Base-by-base conservation (phyloP, 2,888 invertebrate genomes). In the Dasypogon diadema region DNA sequence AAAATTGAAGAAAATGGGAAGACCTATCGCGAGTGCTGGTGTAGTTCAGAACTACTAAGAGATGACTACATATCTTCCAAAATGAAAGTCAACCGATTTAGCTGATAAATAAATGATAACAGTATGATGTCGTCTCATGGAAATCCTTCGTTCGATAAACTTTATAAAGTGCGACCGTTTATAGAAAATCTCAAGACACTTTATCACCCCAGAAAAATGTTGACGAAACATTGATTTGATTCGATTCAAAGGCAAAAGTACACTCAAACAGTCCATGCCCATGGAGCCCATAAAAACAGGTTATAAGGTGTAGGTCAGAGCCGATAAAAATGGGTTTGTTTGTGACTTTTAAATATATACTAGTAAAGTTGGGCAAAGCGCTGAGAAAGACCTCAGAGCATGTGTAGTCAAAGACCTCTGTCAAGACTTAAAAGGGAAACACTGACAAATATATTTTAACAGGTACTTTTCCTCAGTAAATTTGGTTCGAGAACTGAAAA, bases 391-490 rank as follows among this genome's bases (percentile, higher is more conserved):
- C 42, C 42, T 42, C 42, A n/a, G 12, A 42, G 42, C 42, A 8
- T n/a, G 42, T 42, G 4, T 42, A 42, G 5, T 42, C 12, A 30
- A 30, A 3, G 30, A 30, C 30, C 30, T 30, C 8, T 30, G 8
- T 30, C 30, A 30, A 30, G 30, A 30, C 8, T 30, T 30, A 8
- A 30, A 30, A 42, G 42, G 12, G 10, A 42, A 42, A 42, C 5
- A 42, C 42, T 42, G 12, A 12, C 42, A 42, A 12, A 56, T 76
- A 73, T 68, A 51, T 48, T 76, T 76, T 26, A 68, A 74, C 2
- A 76, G 58, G 1, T 77, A 72, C 70, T 78, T 76, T 77, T 75
- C 78, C 16, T 77, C 74, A 12, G 24, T 77, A 10, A 70, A 48
- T 30, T 68, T 78, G 3, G 22, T 77, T 10, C 73, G 76, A 30